phyloP scores from a whole-genome alignment of 2,797 vertebrate species.

The Coreius guichenoti region DNA sequence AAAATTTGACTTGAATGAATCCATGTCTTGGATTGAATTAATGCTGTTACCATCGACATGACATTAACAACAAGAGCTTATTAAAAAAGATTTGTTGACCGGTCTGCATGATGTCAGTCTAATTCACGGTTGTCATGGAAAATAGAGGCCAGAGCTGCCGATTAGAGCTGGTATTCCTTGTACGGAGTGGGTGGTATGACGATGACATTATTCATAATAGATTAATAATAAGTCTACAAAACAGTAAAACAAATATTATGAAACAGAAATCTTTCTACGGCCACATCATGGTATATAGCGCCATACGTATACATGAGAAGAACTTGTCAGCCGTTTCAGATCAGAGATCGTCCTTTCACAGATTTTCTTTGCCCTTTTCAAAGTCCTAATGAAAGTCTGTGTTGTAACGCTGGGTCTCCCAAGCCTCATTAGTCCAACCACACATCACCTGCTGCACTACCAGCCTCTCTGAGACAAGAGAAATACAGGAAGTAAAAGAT shows the following conservation, averaged over 20 bases:
- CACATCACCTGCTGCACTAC: conserved; percentile 22
- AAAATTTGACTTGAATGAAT: conserved; percentile 17
- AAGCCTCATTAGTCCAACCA: conserved; percentile 32
- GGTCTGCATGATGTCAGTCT: conserved; percentile 25
- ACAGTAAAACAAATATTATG: conserved; percentile 3
- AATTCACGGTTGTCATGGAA: conserved; percentile 29
- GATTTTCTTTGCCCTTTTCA: conserved; percentile 24
- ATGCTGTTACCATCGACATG: conserved; percentile 24
- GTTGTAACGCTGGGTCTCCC: conserved; percentile 14
- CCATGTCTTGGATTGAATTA: neutral
- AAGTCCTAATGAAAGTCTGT: conserved; percentile 45
- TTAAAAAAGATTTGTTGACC: conserved; percentile 31
- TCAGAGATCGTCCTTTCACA: conserved; percentile 24
- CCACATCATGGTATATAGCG: neutral
- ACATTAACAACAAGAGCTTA: conserved; percentile 37
- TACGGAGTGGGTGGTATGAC: neutral
- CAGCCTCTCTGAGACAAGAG: conserved; percentile 22
- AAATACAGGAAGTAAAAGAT: conserved; percentile 22
- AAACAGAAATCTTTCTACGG: neutral
- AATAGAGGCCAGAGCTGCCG: neutral
- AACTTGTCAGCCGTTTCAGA: conserved; percentile 1
- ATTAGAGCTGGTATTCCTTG: neutral
- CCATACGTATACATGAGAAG: neutral
- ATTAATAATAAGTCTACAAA: neutral
- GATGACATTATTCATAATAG: neutral